A percentile compares a stretch with the other conserved stretches of the same genome.
Conservation (phyloP, 2,888 invertebrate species). For the Aleiodes testaceus region DNA sequence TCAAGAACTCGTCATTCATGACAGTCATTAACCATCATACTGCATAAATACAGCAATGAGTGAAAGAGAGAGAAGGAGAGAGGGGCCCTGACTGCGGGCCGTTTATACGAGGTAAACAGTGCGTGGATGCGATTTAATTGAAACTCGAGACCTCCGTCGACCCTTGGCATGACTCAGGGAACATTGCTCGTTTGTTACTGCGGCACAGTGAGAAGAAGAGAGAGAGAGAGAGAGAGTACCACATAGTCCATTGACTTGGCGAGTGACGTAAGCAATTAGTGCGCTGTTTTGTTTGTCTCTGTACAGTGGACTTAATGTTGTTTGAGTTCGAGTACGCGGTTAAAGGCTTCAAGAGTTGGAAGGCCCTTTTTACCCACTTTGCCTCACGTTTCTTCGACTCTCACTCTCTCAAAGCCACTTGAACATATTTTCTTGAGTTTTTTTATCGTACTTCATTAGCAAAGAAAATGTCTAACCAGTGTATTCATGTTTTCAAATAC, state of each 20-base stretch:
- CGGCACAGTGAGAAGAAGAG: conserved; percentile 35
- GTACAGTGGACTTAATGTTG: conserved; percentile 66
- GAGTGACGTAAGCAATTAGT: conserved; percentile 71
- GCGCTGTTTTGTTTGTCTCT: conserved; percentile 67
- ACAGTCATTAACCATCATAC: conserved; percentile 40
- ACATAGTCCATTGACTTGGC: conserved; percentile 68
- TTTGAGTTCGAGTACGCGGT: conserved; percentile 66
- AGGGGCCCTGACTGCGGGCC: conserved; percentile 43
- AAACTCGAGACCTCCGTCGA: conserved; percentile 60
- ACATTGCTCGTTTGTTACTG: conserved; percentile 33
- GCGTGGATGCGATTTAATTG: conserved; percentile 69
- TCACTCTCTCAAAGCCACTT: conserved; percentile 2
- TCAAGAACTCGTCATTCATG: conserved; percentile 36
- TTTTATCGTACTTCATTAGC: background rate
- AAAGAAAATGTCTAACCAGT: background rate
- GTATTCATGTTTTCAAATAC: conserved; percentile 3
- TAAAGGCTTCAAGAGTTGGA: conserved; percentile 51
- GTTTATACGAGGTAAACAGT: conserved; percentile 67
- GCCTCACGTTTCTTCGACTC: conserved; percentile 34
- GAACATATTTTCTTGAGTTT: background rate
- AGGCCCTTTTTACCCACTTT: conserved; percentile 40
- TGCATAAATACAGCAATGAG: conserved; percentile 9
- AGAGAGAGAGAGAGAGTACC: conserved; percentile 46
- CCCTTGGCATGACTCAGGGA: conserved; percentile 63
- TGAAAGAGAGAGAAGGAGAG: background rate